Evolutionary conservation across 2,888 invertebrate species (phyloP).

Genomic region (Heteromyza rotundicornis): DNA sequence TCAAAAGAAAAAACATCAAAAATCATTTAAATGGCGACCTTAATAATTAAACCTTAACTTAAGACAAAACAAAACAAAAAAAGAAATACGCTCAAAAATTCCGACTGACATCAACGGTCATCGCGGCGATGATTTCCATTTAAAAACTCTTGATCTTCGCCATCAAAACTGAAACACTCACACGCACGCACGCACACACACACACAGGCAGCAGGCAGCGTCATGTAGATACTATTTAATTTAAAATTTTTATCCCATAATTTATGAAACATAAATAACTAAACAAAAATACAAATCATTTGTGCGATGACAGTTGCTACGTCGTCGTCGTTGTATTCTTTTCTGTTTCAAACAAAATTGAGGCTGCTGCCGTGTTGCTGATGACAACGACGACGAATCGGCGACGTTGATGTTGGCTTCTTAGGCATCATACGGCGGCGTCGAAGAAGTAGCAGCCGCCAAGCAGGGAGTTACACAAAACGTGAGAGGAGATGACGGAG

Average conservation of each 20-base stretch:
- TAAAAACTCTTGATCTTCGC: constrained; percentile 50
- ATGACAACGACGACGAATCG: constrained; percentile 9
- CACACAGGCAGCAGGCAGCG: background rate
- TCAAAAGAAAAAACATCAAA: background rate
- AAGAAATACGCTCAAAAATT: constrained; percentile 20
- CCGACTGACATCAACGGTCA: constrained; percentile 29
- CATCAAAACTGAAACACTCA: constrained; percentile 17
- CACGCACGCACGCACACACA: constrained; percentile 29
- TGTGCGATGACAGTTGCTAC: constrained; percentile 57
- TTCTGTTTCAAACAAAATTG: constrained; percentile 4
- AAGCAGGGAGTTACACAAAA: constrained; percentile 25
- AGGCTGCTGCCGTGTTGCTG: constrained; percentile 19
- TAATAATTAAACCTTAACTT: constrained; percentile 48
- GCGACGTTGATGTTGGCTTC: constrained; percentile 19
- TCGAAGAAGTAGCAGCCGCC: no score
- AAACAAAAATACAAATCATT: constrained; percentile 61
- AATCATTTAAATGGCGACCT: constrained; percentile 34
- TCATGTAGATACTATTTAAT: background rate
- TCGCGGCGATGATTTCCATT: constrained; percentile 53
- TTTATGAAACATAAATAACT: constrained; percentile 61
- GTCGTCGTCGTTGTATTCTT: constrained; percentile 30
- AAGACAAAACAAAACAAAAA: constrained; percentile 32
- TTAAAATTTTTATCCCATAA: constrained; percentile 52
- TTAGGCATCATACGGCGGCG: background rate
- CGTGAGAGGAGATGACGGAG: constrained; percentile 28